Conservation (phyloP, 2,797 vertebrate genomes). For the Anomalospiza imberbis region DNA sequence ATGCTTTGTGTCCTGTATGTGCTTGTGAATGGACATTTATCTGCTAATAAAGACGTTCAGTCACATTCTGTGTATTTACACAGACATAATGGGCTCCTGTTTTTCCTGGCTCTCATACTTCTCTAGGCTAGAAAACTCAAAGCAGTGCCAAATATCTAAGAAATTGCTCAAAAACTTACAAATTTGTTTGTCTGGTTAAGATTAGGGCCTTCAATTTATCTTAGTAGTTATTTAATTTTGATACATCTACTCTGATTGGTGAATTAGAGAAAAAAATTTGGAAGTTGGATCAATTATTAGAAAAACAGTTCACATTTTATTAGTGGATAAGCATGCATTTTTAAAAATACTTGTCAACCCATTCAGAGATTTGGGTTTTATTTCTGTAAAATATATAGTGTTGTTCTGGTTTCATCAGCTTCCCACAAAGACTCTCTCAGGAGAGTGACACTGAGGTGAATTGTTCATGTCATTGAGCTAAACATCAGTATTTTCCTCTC, state of each 20-base stretch:
- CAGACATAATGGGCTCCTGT: neutral
- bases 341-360: neutral
- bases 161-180: neutral
- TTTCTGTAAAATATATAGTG: neutral
- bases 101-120: neutral
- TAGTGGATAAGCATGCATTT: neutral
- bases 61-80: neutral
- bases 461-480: neutral
- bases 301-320: neutral
- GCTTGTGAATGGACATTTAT: neutral
- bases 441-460: neutral
- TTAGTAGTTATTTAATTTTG: neutral
- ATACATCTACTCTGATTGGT: neutral
- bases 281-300: neutral
- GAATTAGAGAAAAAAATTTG: neutral
- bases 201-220: neutral
- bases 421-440: neutral
- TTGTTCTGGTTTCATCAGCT: neutral
- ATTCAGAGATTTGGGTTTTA: neutral
- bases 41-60: neutral
- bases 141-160: neutral
- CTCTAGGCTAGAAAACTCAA: neutral
- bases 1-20: too few relatives aligned
- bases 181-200: neutral
- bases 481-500: neutral